Base-by-base conservation (phyloP, 2,888 invertebrate genomes). In the Meiosimyza platycephala region DNA sequence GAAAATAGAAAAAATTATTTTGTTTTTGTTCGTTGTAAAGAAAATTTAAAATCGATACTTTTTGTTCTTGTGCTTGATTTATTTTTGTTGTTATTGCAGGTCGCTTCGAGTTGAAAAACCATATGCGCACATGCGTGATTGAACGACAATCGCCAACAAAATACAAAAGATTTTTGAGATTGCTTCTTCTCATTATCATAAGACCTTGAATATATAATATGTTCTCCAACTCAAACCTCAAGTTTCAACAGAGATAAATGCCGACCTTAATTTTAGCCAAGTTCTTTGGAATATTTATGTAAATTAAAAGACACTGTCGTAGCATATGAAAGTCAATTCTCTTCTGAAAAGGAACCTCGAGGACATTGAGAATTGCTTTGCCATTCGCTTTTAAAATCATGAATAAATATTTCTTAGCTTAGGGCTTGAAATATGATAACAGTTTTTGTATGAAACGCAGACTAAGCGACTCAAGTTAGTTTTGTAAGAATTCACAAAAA, bases 171-270 rank as follows among this genome's bases (percentile, higher is more conserved):
- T 72, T 73, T 79, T 79, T 77, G 77, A 51, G 51, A 62, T 62
- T 62, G 51, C 76, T 76, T 75, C 75, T 76, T 75, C 74, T 47
- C 52, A 22, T 18, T 50, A 52, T 55, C 22, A 76, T 80, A 84
- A 83, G 84, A 84, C 85, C 84, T 84, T 84, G 85, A 84, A 84
- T 84, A 80, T 79, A 80, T 84, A 84, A 84, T 84, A 81, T 84
- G 82, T 79, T 76, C 72, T 22, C 13, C 59, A 9, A 9, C 40
- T 40, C 9, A 40, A 9, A 15, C 47, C 40, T n/a, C 40, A 16
- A 47, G 48, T 40, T 40, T 16, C 16, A 48, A 15, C 28, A 16
- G 47, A 15, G 6, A 12, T 7, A 50, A 13, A 15, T 16, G 50
- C 12, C 63, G 54, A 15, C 52, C n/a, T 47, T 28, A 54, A 52